Conservation (phyloP, 37 sponge, comb jelly and placozoan species). For the Halichondria panicea region DNA sequence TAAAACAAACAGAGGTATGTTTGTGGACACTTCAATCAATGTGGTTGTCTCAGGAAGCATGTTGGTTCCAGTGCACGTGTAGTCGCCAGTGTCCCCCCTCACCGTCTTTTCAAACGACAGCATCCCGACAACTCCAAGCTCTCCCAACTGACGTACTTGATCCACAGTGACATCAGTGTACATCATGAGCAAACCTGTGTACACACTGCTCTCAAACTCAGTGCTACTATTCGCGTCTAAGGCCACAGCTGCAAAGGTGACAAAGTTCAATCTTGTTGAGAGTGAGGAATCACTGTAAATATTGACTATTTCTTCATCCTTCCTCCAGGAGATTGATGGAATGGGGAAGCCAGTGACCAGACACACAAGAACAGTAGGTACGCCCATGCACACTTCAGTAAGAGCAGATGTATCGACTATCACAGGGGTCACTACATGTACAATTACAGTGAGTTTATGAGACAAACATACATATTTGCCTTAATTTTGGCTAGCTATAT, state of each 20-base stretch:
- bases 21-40: conserved; percentile 1
- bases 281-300: no score
- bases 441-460: no score
- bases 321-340: conserved; percentile 49
- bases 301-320: conserved; percentile 33
- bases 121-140: conserved; percentile 43
- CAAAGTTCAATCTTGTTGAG: not conserved
- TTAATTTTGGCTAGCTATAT: no score
- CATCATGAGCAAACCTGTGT: not conserved
- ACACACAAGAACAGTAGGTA: conserved; percentile 28
- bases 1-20: conserved; percentile 34
- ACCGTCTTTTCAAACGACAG: conserved; percentile 24
- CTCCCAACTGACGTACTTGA: no score
- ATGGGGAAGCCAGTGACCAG: conserved; percentile 54
- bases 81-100: conserved; percentile 68
- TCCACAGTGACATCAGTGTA: not conserved
- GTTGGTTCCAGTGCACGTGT: conserved; percentile 59
- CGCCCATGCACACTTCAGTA: conserved; percentile 5
- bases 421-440: conserved; percentile 49
- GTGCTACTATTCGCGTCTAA: not conserved
- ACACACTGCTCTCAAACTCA: conserved; percentile 8
- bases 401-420: conserved; percentile 23
- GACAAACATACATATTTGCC: no score
- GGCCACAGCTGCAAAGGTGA: not conserved
- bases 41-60: conserved; percentile 21